These are phyloP conservation scores for Caenorhabditis brenneri DNA, from an alignment of 1,140 invertebrate species.

Conservation along the genomic window DNA sequence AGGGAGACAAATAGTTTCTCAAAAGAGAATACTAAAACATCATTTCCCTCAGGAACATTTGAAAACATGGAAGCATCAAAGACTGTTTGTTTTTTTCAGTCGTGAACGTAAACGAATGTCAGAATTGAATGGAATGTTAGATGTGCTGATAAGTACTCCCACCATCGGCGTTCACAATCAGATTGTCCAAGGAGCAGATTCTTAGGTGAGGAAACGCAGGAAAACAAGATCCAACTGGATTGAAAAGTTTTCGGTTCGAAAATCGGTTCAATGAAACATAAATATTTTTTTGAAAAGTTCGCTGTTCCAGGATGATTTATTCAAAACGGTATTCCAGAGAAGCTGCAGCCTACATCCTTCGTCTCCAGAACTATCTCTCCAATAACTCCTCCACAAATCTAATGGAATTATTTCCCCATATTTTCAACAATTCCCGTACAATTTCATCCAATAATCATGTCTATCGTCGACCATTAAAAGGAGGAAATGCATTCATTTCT, in stretches of 20 bases:
- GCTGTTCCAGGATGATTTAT: no score
- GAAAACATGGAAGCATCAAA: no score
- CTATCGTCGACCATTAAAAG: background rate
- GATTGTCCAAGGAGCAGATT: background rate
- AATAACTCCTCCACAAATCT: no score
- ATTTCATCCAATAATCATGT: background rate
- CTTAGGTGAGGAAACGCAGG: background rate
- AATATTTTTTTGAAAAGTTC: no score
- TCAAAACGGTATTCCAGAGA: no score
- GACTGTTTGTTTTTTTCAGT: background rate
- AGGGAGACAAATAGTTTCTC: no score
- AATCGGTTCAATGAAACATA: background rate
- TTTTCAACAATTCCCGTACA: background rate
- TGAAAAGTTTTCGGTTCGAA: no score
- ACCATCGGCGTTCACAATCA: background rate
- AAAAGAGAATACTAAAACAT: no score
- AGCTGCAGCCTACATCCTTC: background rate
- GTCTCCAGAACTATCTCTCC: no score
- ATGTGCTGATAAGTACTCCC: background rate
- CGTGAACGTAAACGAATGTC: background rate
- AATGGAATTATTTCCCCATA: no score
- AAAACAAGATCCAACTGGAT: no score
- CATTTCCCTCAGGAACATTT: no score
- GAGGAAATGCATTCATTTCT: background rate
- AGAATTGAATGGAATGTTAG: conserved; percentile 20